These are phyloP conservation scores for Tamias sibiricus DNA, from an alignment of 2,113 vertebrate species.

Conservation along the genomic window DNA sequence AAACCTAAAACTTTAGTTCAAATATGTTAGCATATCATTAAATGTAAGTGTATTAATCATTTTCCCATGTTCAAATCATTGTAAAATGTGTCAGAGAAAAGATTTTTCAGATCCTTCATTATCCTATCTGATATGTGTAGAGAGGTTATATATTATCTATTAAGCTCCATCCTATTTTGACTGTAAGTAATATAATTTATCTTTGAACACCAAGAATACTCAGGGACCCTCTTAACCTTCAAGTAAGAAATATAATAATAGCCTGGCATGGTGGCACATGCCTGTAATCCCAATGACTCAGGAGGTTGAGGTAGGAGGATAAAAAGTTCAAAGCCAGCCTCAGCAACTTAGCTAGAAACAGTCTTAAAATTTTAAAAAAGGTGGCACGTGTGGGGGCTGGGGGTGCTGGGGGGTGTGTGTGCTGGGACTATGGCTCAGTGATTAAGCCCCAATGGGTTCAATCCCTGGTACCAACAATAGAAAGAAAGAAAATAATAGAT, in stretches of 20 bases:
- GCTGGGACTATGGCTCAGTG: no score
- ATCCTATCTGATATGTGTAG: background rate
- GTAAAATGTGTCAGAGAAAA: background rate
- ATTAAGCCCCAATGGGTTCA: no score
- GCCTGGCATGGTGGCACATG: no score
- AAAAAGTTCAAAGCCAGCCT: no score
- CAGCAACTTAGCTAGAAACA: no score
- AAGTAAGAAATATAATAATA: background rate
- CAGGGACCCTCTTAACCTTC: background rate
- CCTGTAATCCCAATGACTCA: no score
- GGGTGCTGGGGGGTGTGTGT: no score
- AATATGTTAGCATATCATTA: constrained; percentile 14
- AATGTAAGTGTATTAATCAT: constrained; percentile 20
- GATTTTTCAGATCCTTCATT: constrained; percentile 14
- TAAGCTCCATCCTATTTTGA: background rate
- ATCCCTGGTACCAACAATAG: background rate
- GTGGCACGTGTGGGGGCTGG: no score
- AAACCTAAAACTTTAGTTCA: constrained; percentile 52
- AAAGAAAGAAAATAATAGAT: background rate
- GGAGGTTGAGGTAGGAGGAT: no score
- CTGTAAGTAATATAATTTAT: background rate
- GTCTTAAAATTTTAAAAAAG: no score
- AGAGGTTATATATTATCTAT: background rate
- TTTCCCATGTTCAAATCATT: background rate
- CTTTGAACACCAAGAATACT: background rate